phyloP scores from a whole-genome alignment of 2,888 invertebrate species.

The Macrosiphum euphorbiae region DNA sequence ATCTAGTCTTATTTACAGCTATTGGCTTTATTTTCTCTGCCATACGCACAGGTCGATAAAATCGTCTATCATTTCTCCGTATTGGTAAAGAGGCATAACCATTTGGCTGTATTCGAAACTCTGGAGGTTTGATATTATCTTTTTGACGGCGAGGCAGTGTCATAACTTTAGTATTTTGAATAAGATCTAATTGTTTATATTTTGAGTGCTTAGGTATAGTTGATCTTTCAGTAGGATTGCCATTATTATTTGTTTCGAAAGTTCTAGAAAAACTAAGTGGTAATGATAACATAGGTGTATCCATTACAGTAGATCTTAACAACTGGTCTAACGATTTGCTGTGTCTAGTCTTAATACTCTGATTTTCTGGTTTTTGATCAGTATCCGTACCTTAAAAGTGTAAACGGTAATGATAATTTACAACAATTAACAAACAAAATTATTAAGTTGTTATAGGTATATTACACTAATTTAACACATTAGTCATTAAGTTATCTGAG shows the following conservation, averaged over 20 bases:
- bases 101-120: slow-evolving; percentile 58
- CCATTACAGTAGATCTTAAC: slow-evolving; percentile 68
- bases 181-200: slow-evolving; percentile 35
- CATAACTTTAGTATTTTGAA: slow-evolving; percentile 47
- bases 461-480: neutral
- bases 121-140: slow-evolving; percentile 48
- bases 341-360: slow-evolving; percentile 74
- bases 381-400: slow-evolving; percentile 25
- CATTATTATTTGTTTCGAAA: slow-evolving; percentile 54
- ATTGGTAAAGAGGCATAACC: slow-evolving; percentile 59
- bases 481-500: neutral
- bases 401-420: neutral
- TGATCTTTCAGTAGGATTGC: slow-evolving; percentile 28
- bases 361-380: slow-evolving; percentile 52
- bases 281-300: slow-evolving; percentile 67
- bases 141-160: slow-evolving; percentile 54
- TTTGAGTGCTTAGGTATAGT: slow-evolving; percentile 1
- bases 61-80: slow-evolving; percentile 48
- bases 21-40: slow-evolving; percentile 19
- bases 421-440: neutral
- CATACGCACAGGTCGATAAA: neutral
- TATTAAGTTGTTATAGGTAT: too few relatives aligned
- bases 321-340: slow-evolving; percentile 87
- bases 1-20: slow-evolving; percentile 22
- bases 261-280: slow-evolving; percentile 69